Evolutionary conservation across 2,888 invertebrate species (phyloP).

Genomic region (Gandaritis pyraliata): DNA sequence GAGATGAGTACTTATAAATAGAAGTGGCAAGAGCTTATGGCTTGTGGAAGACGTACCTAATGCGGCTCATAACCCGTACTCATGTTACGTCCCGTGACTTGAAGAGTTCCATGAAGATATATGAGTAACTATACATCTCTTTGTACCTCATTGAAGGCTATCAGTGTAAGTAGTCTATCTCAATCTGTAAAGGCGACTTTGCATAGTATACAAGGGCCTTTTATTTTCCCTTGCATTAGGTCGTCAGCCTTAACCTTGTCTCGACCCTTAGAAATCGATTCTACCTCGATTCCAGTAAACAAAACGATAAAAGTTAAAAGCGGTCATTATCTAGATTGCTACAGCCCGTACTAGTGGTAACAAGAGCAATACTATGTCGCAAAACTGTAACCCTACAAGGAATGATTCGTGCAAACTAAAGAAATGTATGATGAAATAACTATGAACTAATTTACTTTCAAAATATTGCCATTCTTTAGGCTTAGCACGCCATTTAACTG

Average conservation of each 20-base stretch:
- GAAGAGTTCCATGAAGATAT: constrained; percentile 10
- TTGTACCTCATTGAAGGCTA: background rate
- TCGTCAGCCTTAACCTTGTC: constrained; percentile 37
- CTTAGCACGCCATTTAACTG: constrained; percentile 32
- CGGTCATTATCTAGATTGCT: constrained; percentile 35
- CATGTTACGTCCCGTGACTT: constrained; percentile 19
- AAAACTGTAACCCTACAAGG: constrained; percentile 65
- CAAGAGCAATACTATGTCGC: constrained; percentile 27
- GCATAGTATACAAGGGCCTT: background rate
- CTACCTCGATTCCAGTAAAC: constrained; percentile 31
- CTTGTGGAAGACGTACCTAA: constrained; percentile 4
- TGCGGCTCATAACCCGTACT: background rate
- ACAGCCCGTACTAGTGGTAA: constrained; percentile 19
- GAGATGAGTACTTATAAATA: constrained; percentile 36
- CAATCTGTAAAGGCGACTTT: constrained; percentile 9
- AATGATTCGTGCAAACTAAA: constrained; percentile 87
- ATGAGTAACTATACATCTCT: background rate
- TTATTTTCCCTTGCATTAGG: constrained; percentile 2
- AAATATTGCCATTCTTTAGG: constrained; percentile 53
- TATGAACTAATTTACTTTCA: constrained; percentile 55
- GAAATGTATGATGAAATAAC: constrained; percentile 71
- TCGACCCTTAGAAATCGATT: constrained; percentile 32
- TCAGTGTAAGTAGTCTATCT: background rate
- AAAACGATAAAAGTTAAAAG: constrained; percentile 31
- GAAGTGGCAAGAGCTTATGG: constrained; percentile 30